These are phyloP conservation scores for Gila robusta DNA, from an alignment of 2,797 vertebrate genomes.

Conservation along the genomic window DNA sequence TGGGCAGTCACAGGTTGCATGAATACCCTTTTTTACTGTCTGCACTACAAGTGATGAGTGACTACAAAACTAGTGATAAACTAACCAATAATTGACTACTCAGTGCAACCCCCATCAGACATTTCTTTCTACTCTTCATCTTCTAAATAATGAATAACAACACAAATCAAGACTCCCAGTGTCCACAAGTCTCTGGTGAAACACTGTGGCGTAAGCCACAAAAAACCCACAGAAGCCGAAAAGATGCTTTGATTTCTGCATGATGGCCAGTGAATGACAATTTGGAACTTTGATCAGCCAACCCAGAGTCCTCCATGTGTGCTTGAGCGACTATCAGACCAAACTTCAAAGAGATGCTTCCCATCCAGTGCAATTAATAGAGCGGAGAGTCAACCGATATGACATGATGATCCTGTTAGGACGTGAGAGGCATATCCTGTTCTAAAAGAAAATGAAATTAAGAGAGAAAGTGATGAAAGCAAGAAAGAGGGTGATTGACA, in stretches of 20 bases:
- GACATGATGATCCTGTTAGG: constrained; percentile 56
- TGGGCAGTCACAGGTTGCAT: not conserved
- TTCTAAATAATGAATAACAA: not conserved
- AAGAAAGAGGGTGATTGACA: constrained; percentile 28
- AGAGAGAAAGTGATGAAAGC: constrained; percentile 18
- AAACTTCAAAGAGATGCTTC: constrained; percentile 43
- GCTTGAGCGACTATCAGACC: constrained; percentile 32
- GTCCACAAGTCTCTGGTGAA: constrained; percentile 28
- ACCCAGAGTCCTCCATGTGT: constrained; percentile 18
- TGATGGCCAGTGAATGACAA: constrained; percentile 51
- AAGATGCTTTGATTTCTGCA: constrained; percentile 39
- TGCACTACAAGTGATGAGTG: not conserved
- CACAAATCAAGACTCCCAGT: constrained; percentile 23
- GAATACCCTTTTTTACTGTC: not conserved
- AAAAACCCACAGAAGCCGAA: constrained; percentile 10
- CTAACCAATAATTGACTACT: not conserved
- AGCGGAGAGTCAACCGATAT: constrained; percentile 55
- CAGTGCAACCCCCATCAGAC: not conserved
- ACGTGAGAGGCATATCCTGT: constrained; percentile 31
- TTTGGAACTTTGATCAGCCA: constrained; percentile 49
- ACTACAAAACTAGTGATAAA: not conserved
- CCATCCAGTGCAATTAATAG: constrained; percentile 60
- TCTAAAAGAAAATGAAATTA: constrained; percentile 25
- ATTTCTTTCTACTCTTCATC: not conserved
- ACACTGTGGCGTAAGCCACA: not conserved